Evolutionary conservation across 2,888 invertebrate species (phyloP).

Genomic region (Noctua comes): DNA sequence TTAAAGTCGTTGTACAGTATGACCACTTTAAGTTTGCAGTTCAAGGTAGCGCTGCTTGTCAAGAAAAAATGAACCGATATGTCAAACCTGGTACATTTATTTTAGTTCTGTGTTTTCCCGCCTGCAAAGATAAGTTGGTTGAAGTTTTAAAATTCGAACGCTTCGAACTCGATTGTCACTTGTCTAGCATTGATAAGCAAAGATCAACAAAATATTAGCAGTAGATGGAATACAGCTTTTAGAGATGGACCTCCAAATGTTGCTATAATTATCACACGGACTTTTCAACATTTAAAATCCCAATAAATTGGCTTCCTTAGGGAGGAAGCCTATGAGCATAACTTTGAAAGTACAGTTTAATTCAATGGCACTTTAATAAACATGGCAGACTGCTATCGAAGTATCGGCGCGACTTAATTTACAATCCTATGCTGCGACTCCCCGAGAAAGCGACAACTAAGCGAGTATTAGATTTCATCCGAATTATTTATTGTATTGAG

Average conservation of each 20-base stretch:
- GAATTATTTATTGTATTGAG: slow-evolving; percentile 59
- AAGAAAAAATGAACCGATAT: too few relatives aligned
- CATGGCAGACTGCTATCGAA: slow-evolving; percentile 55
- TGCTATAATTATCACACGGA: neutral
- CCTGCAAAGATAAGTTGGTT: too few relatives aligned
- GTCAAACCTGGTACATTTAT: too few relatives aligned
- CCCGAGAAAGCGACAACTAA: slow-evolving; percentile 58
- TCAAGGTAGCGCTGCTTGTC: too few relatives aligned
- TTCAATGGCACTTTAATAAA: slow-evolving; percentile 62
- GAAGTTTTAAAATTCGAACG: neutral
- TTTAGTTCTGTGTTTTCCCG: too few relatives aligned
- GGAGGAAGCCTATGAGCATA: slow-evolving; percentile 52
- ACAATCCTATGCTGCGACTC: slow-evolving; percentile 37
- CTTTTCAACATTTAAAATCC: neutral
- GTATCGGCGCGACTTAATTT: slow-evolving; percentile 55
- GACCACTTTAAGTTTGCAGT: too few relatives aligned
- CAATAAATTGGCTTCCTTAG: slow-evolving; percentile 41
- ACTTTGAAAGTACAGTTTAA: slow-evolving; percentile 61
- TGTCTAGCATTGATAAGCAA: neutral
- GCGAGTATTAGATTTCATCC: slow-evolving; percentile 61
- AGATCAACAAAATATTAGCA: neutral
- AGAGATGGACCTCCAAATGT: neutral
- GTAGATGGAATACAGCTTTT: neutral
- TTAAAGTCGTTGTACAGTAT: neutral
- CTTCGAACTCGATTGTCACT: neutral